These are phyloP conservation scores for Sebastes matsubarae DNA, from an alignment of 2,797 vertebrate species.

Conservation along the genomic window DNA sequence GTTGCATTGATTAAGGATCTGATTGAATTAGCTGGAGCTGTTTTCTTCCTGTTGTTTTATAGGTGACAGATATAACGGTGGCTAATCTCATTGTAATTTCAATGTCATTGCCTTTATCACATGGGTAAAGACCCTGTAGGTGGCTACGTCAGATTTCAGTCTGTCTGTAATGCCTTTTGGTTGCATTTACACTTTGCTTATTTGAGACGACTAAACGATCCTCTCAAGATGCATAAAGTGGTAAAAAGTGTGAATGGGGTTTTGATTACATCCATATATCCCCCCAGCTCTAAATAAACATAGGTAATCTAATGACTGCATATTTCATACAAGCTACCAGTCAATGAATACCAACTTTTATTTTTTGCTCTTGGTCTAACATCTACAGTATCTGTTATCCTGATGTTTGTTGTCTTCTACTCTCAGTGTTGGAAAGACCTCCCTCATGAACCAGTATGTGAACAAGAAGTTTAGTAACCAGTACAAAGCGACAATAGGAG, in stretches of 20 bases:
- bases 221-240: not conserved
- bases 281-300: not conserved
- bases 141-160: not conserved
- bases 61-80: not conserved
- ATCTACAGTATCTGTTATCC: not conserved
- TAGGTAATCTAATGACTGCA: not conserved
- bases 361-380: not conserved
- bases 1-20: not conserved
- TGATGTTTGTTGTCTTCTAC: conserved; percentile 11
- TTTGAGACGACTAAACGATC: not conserved
- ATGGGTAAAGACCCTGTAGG: too few species aligned
- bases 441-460: conserved; percentile 95
- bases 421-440: conserved; percentile 91
- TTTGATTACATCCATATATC: not conserved
- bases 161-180: not conserved
- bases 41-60: not conserved
- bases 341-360: not conserved
- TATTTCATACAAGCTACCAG: not conserved
- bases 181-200: not conserved
- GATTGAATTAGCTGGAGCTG: not conserved
- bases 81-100: not conserved
- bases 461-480: conserved; percentile 97
- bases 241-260: not conserved
- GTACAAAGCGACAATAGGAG: conserved; percentile 95
- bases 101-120: not conserved